A percentile compares a stretch with the other conserved stretches of the same genome.
Evolutionary conservation across 2,113 vertebrate genomes (phyloP).

Genomic region (Picathartes gymnocephalus): DNA sequence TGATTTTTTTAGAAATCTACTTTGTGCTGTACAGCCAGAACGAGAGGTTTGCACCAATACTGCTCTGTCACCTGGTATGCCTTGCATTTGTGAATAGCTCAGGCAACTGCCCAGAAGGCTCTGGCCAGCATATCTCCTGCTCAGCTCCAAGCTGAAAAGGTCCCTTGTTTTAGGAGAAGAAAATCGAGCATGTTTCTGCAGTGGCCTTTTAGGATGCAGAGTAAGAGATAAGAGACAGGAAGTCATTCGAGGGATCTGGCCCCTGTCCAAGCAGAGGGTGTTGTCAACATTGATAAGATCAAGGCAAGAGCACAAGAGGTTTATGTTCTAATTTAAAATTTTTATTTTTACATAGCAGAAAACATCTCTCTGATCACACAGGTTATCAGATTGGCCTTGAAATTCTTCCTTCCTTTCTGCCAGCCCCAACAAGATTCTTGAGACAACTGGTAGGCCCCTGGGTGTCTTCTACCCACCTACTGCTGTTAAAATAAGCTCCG

Average conservation of each 20-base stretch:
- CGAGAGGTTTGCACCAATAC: not conserved
- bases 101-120: not conserved
- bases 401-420: not conserved
- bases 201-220: conserved; percentile 4
- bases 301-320: conserved; percentile 13
- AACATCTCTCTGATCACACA: not conserved
- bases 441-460: not conserved
- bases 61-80: not conserved
- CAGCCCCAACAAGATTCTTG: not conserved
- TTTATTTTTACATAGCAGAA: conserved; percentile 40
- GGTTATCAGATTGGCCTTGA: conserved; percentile 45
- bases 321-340: conserved; percentile 15
- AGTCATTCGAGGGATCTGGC: conserved; percentile 34
- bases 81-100: not conserved
- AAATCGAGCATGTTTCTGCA: conserved; percentile 11
- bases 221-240: conserved; percentile 27
- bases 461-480: not conserved
- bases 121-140: not conserved
- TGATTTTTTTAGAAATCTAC: not conserved
- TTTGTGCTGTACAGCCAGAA: not conserved
- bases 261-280: not conserved
- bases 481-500: not conserved
- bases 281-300: conserved; percentile 44
- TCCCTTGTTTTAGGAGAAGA: not conserved
- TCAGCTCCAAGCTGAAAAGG: conserved; percentile 14